Percentiles rank a stretch among this genome's conserved stretches.
Conservation (phyloP, 2,113 vertebrate species). For the Tupaia tana region DNA sequence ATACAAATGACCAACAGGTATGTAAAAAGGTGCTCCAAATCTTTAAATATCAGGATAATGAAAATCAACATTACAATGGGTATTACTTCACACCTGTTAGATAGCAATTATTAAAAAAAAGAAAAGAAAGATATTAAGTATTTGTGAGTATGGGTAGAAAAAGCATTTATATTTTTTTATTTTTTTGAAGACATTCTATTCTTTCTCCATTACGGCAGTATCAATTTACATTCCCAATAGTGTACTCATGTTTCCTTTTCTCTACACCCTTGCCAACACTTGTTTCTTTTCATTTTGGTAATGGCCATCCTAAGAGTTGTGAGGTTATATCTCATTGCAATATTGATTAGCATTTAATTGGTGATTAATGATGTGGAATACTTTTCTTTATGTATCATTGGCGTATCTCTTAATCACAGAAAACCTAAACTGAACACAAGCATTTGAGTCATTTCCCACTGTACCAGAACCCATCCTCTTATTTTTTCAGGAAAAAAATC, state of each 20-base stretch:
- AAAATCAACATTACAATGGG: neutral
- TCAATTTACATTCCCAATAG: neutral
- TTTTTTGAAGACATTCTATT: neutral
- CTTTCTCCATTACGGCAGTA: neutral
- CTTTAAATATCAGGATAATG: neutral
- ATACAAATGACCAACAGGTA: neutral
- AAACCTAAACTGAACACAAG: neutral
- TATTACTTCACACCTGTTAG: neutral
- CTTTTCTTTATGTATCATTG: neutral
- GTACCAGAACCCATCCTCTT: neutral
- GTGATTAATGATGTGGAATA: neutral
- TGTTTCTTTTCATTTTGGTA: neutral
- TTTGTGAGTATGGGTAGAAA: neutral
- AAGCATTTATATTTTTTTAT: neutral
- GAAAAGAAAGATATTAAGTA: neutral
- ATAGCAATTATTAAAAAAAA: neutral
- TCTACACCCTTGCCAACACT: neutral
- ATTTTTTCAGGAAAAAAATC: slow-evolving; percentile 15
- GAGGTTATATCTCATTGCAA: neutral
- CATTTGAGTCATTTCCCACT: neutral
- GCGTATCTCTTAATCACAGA: slow-evolving; percentile 5
- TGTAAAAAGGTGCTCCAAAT: neutral
- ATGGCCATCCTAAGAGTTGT: neutral
- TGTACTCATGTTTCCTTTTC: neutral
- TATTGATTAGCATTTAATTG: neutral